Conservation (phyloP, 53 echinoderm and acorn worm genomes). For the Paracentrotus lividus region DNA sequence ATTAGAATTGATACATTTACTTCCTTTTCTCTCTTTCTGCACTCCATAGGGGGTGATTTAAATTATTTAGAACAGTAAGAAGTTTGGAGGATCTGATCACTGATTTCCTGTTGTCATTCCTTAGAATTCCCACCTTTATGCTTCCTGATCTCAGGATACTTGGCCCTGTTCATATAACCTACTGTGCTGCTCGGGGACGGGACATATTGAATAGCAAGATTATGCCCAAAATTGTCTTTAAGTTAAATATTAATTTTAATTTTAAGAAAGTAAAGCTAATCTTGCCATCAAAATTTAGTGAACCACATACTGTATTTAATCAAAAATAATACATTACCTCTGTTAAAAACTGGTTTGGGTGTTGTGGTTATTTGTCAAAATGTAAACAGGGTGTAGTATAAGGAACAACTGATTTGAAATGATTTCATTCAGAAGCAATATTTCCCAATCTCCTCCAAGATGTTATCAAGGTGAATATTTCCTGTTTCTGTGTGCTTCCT, state of each 20-base stretch:
- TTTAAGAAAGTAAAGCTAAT: neutral
- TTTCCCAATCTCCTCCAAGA: neutral
- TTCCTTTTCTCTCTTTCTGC: neutral
- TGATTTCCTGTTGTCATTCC: slow-evolving; percentile 13
- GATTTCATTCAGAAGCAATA: slow-evolving; percentile 9
- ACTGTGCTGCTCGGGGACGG: neutral
- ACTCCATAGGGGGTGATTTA: slow-evolving; percentile 15
- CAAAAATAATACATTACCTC: neutral
- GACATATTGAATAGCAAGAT: neutral
- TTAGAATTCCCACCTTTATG: neutral
- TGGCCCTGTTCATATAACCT: neutral
- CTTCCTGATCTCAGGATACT: neutral
- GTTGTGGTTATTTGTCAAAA: neutral
- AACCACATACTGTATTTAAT: neutral
- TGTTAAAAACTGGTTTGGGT: neutral
- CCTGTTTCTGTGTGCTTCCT: slow-evolving; percentile 6
- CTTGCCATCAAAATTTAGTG: too few relatives aligned
- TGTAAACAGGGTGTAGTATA: neutral
- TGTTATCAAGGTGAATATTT: slow-evolving; percentile 39
- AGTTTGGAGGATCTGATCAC: neutral
- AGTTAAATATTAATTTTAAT: neutral
- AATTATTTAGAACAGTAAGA: too few relatives aligned
- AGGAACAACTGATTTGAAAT: neutral
- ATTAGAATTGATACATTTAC: neutral
- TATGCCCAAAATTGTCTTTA: too few relatives aligned